Base-by-base conservation (phyloP, 2,113 vertebrate genomes). In the Sylvia atricapilla region DNA sequence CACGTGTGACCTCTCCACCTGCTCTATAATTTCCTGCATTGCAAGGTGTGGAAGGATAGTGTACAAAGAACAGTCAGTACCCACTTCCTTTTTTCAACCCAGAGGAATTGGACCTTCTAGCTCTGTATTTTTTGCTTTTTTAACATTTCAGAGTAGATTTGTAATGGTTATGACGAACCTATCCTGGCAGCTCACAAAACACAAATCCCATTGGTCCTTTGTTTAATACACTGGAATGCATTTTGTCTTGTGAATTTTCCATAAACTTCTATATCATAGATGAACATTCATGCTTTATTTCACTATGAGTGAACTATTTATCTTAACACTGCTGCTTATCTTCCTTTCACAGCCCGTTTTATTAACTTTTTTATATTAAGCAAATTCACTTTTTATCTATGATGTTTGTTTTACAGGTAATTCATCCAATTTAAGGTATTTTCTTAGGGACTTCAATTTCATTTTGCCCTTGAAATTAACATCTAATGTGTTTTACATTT, bases 401-500 rank as follows among this genome's bases (percentile, higher is more conserved):
- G 63, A 91, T 96, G 78, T 96, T 96, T 96, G 85, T 92, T 97
- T 96, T 95, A 93, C 78, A 96, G 90, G 96, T 93, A 94, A 96
- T 92, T 96, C 86, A 91, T 96, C 86, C 93, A 87, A 93, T 94
- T 95, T 97, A 94, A 94, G 91, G 72, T 96, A 95, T 94, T 97
- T 96, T 96, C 74, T 92, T 70, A 90, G 66, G 78, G 78, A 97
- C 74, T 93, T 93, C 95, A 91, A 92, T 96, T 95, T 96, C 79
- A 93, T 89, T 91, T 93, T 97, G 88, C 78, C 88, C 87, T 97
- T 97, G 90, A 97, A 96, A 97, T 96, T 88, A 97, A 96, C 84
- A 84, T 76, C 93, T 89, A 95, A 96, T 84, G 41, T 59, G 77
- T 95, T 93, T 93, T 96, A 93, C 43, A 84, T 87, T 97, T 95